phyloP scores from a whole-genome alignment of 2,888 invertebrate species.

The Agonum fuliginosum region DNA sequence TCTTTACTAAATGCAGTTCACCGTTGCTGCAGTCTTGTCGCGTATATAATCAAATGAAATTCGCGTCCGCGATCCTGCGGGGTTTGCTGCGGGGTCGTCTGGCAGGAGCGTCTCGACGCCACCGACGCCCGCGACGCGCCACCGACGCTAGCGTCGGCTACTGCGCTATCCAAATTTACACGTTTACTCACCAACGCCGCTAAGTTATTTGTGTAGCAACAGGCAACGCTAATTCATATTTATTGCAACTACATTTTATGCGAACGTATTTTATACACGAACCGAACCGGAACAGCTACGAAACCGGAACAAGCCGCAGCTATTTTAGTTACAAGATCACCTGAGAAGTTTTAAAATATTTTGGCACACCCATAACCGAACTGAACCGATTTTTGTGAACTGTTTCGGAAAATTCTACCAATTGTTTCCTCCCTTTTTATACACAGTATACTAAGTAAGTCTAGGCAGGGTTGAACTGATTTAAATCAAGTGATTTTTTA shows the following conservation, averaged over 20 bases:
- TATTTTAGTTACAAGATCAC: no score
- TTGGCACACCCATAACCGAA: no score
- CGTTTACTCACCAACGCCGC: slow-evolving; percentile 20
- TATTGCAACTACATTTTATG: neutral
- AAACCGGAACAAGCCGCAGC: no score
- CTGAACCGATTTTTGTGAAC: no score
- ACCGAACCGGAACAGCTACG: no score
- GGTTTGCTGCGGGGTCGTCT: slow-evolving; percentile 59
- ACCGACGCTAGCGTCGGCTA: slow-evolving; percentile 63
- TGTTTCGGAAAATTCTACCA: no score
- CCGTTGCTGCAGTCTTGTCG: slow-evolving; percentile 68
- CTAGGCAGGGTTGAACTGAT: no score
- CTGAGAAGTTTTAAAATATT: no score
- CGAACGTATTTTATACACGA: no score
- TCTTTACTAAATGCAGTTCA: slow-evolving; percentile 64
- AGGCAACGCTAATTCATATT: neutral
- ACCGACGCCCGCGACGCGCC: slow-evolving; percentile 20
- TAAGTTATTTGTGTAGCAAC: slow-evolving; percentile 22
- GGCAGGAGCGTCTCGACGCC: slow-evolving; percentile 38
- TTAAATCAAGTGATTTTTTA: no score
- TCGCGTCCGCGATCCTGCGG: slow-evolving; percentile 60
- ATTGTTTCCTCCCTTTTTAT: no score
- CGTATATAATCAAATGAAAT: slow-evolving; percentile 62
- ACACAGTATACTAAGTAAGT: no score
- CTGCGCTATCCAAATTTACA: slow-evolving; percentile 61